These are phyloP conservation scores for Sinocyclocheilus anshuiensis DNA, from an alignment of 2,113 vertebrate species.

Conservation along the genomic window DNA sequence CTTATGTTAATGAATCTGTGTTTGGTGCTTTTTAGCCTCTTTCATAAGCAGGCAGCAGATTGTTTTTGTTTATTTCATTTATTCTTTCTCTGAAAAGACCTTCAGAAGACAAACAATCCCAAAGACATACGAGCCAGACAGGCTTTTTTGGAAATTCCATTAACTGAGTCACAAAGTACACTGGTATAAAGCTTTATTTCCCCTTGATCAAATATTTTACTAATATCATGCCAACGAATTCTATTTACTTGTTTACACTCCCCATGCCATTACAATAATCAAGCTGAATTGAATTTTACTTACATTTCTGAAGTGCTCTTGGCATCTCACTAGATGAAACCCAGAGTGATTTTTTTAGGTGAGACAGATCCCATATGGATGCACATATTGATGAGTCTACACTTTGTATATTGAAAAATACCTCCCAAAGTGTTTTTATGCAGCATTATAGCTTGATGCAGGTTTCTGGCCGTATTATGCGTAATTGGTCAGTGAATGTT, in stretches of 20 bases:
- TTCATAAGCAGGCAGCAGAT: not conserved
- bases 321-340: not conserved
- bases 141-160: not conserved
- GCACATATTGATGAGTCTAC: not conserved
- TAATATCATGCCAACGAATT: slow-evolving; percentile 21
- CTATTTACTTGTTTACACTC: not conserved
- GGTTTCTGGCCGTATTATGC: not conserved
- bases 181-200: not conserved
- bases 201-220: slow-evolving; percentile 31
- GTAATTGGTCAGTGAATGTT: not conserved
- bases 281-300: slow-evolving; percentile 10
- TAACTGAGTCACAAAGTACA: slow-evolving; percentile 5
- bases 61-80: slow-evolving; percentile 12
- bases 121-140: not conserved
- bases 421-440: not conserved
- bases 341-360: not conserved
- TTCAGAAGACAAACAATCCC: not conserved
- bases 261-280: slow-evolving; percentile 4
- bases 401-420: not conserved
- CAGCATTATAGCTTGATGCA: not conserved
- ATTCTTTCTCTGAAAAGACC: not conserved
- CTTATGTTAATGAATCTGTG: slow-evolving; percentile 13
- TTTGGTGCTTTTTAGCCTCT: not conserved
- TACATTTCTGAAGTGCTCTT: not conserved
- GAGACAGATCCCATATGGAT: not conserved